Base-by-base conservation (phyloP, 2,888 invertebrate species). In the Melanargia galathea region DNA sequence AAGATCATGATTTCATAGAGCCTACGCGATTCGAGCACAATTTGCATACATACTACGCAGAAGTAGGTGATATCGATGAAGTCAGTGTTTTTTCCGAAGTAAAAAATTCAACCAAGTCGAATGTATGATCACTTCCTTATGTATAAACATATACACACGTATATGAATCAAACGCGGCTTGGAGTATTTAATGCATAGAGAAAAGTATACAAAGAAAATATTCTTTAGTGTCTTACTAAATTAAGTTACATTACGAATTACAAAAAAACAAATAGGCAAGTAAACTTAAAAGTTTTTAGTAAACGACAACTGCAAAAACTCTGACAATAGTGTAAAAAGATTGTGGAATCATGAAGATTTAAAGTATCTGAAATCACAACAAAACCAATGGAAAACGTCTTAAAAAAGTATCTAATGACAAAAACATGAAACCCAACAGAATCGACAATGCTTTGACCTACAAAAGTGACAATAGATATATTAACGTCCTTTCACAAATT, bases 1-100 rank as follows among this genome's bases (percentile, higher is more conserved):
- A 43, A 43, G 20, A 33, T 20, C 16, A 20, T 57, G 57, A 57
- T 57, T 33, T 30, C 45, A 57, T 45, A 45, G 57, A 46, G 1
- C 13, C 30, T 18, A 57, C 33, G 33, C 46, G 57, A 46, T 57
- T 46, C 45, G 45, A 40, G 46, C 11, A 33, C 3, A 18, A 56
- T 57, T 57, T 57, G 30, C 45, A 57, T 57, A 57, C 20, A 33
- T 57, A 46, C 7, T 20, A 45, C 13, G 45, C 33, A 45, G 26
- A 57, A 30, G 43, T 43, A 16, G 26, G 26, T 43, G 40, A 40
- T 38, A 22, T n/a, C 24, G 10, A 16, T 16, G 16, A 26, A 26
- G 24, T 55, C 52, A 40, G n/a, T 26, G 58, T 58, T 10, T 30
- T 52, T 63, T 52, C 35, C 58, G 13, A 63, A 58, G 30, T 22